Evolutionary conservation across 2,113 vertebrate genomes (phyloP).

Genomic region (Tiliqua scincoides): DNA sequence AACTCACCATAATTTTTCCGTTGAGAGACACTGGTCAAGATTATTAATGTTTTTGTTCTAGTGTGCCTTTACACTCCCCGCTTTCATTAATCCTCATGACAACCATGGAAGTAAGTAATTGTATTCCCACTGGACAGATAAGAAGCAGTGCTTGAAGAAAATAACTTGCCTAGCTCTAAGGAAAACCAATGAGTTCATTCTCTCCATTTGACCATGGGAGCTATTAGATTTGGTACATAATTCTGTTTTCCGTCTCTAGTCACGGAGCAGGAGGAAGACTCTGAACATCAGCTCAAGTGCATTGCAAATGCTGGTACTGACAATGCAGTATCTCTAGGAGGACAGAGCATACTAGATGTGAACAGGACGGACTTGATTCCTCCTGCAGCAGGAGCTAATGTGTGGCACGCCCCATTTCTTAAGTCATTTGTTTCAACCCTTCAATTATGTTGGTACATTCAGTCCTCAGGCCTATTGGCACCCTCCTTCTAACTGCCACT

Average conservation of each 20-base stretch:
- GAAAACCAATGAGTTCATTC: background rate
- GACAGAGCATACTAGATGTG: background rate
- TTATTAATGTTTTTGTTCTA: background rate
- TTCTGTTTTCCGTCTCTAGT: rapidly evolving
- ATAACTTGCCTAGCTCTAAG: background rate
- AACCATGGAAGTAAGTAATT: background rate
- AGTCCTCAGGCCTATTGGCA: slow-evolving; percentile 26
- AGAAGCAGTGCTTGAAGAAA: background rate
- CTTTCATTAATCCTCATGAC: background rate
- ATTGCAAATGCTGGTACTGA: background rate
- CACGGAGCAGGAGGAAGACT: background rate
- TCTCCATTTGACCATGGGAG: background rate
- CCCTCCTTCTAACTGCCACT: slow-evolving; percentile 63
- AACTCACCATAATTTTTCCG: background rate
- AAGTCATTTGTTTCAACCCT: slow-evolving; percentile 36
- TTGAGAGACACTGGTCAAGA: background rate
- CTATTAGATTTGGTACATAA: background rate
- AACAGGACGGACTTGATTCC: slow-evolving; percentile 2
- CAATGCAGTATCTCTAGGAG: background rate
- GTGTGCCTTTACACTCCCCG: background rate
- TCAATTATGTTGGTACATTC: background rate
- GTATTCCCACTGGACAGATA: background rate
- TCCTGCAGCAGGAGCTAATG: slow-evolving; percentile 17
- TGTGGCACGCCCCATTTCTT: background rate
- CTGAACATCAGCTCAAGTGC: background rate